These are phyloP conservation scores for Drosophila parvula DNA, from an alignment of 1,140 invertebrate genomes.

Conservation along the genomic window DNA sequence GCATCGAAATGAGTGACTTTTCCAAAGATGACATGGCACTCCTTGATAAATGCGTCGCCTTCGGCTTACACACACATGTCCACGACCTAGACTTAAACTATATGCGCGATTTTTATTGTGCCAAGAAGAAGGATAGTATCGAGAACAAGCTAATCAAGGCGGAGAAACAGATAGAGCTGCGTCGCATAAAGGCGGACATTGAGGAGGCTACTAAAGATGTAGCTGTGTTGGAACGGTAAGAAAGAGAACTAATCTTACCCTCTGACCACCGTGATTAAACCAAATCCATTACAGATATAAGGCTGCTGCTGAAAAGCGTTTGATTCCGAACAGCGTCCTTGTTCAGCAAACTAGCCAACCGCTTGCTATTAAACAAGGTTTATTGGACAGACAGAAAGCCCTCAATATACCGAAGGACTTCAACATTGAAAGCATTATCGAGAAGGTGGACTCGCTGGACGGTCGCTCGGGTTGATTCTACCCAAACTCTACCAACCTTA, in stretches of 20 bases:
- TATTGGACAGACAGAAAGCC: neutral
- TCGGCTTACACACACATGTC: slow-evolving; percentile 48
- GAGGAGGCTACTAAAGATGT: slow-evolving; percentile 39
- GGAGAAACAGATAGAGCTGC: slow-evolving; percentile 42
- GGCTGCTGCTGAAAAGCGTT: slow-evolving; percentile 34
- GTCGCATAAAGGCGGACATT: slow-evolving; percentile 23
- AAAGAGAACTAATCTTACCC: neutral
- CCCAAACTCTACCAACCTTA: slow-evolving; percentile 42
- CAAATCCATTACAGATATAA: slow-evolving; percentile 40
- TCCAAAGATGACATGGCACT: slow-evolving; percentile 57
- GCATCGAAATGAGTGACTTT: slow-evolving; percentile 47
- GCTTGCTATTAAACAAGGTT: neutral
- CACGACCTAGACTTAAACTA: slow-evolving; percentile 53
- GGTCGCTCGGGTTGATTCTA: slow-evolving; percentile 1
- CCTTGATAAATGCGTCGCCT: slow-evolving; percentile 55
- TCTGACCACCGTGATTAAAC: neutral
- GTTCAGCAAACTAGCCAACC: slow-evolving; percentile 1
- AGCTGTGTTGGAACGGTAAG: slow-evolving; percentile 1
- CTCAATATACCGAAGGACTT: neutral
- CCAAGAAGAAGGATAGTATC: slow-evolving; percentile 57
- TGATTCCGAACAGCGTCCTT: slow-evolving; percentile 43
- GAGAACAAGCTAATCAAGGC: slow-evolving; percentile 48
- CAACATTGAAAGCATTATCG: neutral
- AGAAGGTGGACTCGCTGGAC: slow-evolving; percentile 26
- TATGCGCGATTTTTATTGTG: slow-evolving; percentile 61